Evolutionary conservation across 2,888 invertebrate genomes (phyloP).

Genomic region (Brachycybe producta): DNA sequence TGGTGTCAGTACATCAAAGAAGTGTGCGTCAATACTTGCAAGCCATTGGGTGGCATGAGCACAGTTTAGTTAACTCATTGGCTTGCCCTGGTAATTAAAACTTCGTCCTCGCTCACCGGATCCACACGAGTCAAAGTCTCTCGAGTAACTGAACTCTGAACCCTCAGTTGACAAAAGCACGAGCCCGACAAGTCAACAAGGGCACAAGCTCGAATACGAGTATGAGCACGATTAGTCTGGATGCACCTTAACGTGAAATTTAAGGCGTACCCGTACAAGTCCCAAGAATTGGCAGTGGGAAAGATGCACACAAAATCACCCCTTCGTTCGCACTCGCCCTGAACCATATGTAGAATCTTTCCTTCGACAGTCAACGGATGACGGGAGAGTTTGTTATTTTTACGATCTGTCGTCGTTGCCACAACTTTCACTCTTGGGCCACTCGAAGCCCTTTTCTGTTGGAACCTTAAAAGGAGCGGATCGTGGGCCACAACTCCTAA

Average conservation of each 20-base stretch:
- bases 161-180: too few relatives aligned
- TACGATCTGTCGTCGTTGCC: constrained; percentile 19
- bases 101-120: too few relatives aligned
- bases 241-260: constrained; percentile 11
- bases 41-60: too few relatives aligned
- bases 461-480: constrained; percentile 52
- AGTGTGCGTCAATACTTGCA: too few relatives aligned
- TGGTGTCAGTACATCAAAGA: too few relatives aligned
- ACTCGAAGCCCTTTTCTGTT: background rate
- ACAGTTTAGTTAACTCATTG: too few relatives aligned
- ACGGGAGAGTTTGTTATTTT: constrained; percentile 8
- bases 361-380: constrained; percentile 59
- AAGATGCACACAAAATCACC: constrained; percentile 85
- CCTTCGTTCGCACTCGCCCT: constrained; percentile 63
- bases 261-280: constrained; percentile 29
- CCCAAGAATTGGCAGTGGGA: constrained; percentile 77
- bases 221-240: too few relatives aligned
- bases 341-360: constrained; percentile 56
- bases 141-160: too few relatives aligned
- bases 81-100: too few relatives aligned
- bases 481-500: constrained; percentile 57
- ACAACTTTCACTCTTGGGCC: background rate
- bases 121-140: too few relatives aligned
- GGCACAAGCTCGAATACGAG: too few relatives aligned
- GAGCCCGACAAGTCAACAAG: too few relatives aligned